phyloP scores from a whole-genome alignment of 2,797 vertebrate species.

The Tinamus major region DNA sequence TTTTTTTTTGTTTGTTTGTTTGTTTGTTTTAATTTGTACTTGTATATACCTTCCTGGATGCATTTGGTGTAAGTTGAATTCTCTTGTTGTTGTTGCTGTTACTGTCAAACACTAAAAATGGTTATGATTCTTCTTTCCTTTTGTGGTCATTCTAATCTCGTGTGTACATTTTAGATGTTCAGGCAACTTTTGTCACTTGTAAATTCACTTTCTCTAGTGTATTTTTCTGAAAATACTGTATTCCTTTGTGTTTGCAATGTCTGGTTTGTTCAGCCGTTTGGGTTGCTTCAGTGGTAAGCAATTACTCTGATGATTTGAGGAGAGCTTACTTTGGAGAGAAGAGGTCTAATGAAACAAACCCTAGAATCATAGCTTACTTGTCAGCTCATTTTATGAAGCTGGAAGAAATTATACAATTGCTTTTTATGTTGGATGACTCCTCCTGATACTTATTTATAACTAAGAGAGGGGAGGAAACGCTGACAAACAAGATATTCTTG shows the following conservation, averaged over 20 bases:
- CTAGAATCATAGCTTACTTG: neutral
- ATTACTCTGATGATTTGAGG: neutral
- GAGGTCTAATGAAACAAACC: neutral
- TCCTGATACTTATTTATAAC: neutral
- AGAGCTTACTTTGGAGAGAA: rapidly evolving
- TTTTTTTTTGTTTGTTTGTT: neutral
- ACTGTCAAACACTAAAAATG: neutral
- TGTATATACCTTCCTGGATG: neutral
- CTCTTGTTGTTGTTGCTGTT: neutral
- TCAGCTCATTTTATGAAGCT: neutral
- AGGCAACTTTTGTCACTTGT: neutral
- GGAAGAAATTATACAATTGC: neutral
- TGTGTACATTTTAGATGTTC: neutral
- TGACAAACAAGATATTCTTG: neutral
- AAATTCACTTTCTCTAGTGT: neutral
- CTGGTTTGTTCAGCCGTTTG: neutral
- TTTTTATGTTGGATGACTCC: neutral
- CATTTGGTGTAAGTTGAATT: neutral
- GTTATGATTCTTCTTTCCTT: neutral
- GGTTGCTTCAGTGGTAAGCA: too few relatives aligned
- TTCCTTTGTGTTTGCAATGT: neutral
- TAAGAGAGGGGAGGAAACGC: neutral
- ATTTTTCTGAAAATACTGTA: neutral
- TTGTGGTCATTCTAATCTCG: neutral
- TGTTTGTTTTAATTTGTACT: neutral